phyloP scores from a whole-genome alignment of 2,113 vertebrate genomes.

The Corynorhinus townsendii region DNA sequence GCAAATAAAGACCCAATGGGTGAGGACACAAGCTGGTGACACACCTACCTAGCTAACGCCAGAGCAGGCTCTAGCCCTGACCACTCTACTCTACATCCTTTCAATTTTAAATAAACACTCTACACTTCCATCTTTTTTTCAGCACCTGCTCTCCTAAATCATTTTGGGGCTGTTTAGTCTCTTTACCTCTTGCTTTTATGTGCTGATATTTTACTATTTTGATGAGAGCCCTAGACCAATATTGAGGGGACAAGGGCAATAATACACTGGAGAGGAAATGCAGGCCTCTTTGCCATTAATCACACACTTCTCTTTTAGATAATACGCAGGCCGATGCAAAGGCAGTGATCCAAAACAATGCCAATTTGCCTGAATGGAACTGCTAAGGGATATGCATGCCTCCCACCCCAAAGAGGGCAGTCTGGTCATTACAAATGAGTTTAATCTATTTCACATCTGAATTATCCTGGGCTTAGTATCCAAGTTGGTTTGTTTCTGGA shows the following conservation, averaged over 20 bases:
- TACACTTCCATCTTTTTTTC: not conserved
- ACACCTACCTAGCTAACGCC: not conserved
- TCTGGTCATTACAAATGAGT: slow-evolving; percentile 53
- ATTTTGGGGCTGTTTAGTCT: not conserved
- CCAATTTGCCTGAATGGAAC: slow-evolving; percentile 33
- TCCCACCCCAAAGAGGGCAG: slow-evolving; percentile 7
- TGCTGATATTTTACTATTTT: not conserved
- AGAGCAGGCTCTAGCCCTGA: not conserved
- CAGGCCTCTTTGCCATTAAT: slow-evolving; percentile 30
- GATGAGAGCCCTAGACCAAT: not conserved
- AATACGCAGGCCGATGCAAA: not conserved
- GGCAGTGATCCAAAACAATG: slow-evolving; percentile 54
- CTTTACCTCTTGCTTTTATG: not conserved
- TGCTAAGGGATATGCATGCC: not conserved
- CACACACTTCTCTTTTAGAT: slow-evolving; percentile 36
- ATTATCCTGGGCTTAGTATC: slow-evolving; percentile 25
- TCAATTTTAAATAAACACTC: not conserved
- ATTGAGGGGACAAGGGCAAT: not conserved
- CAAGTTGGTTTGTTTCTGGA: not conserved
- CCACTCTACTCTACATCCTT: not conserved
- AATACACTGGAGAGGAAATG: slow-evolving; percentile 5
- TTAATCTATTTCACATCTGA: slow-evolving; percentile 56
- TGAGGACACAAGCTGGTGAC: not conserved
- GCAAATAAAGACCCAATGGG: not conserved
- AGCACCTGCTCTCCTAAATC: not conserved